phyloP scores from a whole-genome alignment of 2,888 invertebrate genomes.

The Prosapia bicincta region DNA sequence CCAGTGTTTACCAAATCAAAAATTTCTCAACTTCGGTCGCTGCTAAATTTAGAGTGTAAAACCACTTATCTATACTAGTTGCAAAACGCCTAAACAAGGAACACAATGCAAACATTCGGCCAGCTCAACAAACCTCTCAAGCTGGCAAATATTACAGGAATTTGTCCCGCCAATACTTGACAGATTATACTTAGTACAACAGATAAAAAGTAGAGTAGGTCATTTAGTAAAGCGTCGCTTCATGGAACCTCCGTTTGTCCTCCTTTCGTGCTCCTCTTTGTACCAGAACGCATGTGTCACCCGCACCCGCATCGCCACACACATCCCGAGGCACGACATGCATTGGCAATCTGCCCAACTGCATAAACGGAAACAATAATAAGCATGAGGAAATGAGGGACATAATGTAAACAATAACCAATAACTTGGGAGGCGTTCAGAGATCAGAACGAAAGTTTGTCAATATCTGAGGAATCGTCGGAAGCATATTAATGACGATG shows the following conservation, averaged over 20 bases:
- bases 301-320: background rate
- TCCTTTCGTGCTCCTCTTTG: background rate
- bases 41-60: no score
- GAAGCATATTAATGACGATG: background rate
- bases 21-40: no score
- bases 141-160: no score
- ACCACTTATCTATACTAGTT: no score
- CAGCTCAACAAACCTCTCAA: no score
- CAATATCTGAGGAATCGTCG: background rate
- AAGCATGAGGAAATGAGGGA: background rate
- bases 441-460: background rate
- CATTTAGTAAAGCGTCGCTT: background rate
- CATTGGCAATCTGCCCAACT: background rate
- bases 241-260: background rate
- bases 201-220: background rate
- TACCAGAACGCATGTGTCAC: background rate
- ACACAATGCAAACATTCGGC: no score
- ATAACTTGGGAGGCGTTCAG: background rate
- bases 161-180: no score
- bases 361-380: background rate
- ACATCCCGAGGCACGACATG: background rate
- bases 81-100: no score
- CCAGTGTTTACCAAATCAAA: no score
- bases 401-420: background rate
- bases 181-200: no score